Percentiles rank a stretch among this genome's conserved stretches.
phyloP scores from a whole-genome alignment of 1,140 invertebrate species.

The Hydropsyche tenuis region DNA sequence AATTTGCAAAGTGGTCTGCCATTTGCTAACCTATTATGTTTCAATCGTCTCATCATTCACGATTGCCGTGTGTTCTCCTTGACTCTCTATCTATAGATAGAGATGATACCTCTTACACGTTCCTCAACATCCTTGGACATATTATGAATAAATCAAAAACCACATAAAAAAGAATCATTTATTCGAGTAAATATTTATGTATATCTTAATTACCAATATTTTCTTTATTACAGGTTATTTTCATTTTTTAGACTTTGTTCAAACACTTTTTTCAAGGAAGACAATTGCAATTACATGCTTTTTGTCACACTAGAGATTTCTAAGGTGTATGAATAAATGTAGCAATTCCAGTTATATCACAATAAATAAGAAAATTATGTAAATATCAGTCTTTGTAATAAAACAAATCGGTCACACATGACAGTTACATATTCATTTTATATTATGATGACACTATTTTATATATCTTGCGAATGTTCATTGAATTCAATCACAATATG shows the following conservation, averaged over 20 bases:
- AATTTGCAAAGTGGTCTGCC: no score
- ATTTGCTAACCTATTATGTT: no score
- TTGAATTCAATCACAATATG: no score
- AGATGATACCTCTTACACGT: no score
- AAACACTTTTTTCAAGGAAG: slow-evolving; percentile 51
- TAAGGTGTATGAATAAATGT: slow-evolving; percentile 21
- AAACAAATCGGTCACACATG: slow-evolving; percentile 30
- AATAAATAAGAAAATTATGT: slow-evolving; percentile 47
- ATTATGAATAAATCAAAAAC: no score
- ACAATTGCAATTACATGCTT: slow-evolving; percentile 54
- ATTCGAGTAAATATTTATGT: slow-evolving; percentile 64
- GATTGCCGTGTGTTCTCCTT: no score
- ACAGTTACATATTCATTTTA: background rate
- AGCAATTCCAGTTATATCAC: slow-evolving; percentile 46
- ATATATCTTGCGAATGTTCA: no score
- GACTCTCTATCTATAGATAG: background rate
- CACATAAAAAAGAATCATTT: slow-evolving; percentile 61
- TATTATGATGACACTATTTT: background rate
- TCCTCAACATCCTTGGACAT: no score
- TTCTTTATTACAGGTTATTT: slow-evolving; percentile 47
- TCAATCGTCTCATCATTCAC: no score
- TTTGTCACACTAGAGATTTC: slow-evolving; percentile 32
- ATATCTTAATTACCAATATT: slow-evolving; percentile 58
- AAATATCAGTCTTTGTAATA: slow-evolving; percentile 31
- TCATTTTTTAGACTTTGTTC: slow-evolving; percentile 16